Base-by-base conservation (phyloP, 2,113 vertebrate genomes). In the Nicator chloris region DNA sequence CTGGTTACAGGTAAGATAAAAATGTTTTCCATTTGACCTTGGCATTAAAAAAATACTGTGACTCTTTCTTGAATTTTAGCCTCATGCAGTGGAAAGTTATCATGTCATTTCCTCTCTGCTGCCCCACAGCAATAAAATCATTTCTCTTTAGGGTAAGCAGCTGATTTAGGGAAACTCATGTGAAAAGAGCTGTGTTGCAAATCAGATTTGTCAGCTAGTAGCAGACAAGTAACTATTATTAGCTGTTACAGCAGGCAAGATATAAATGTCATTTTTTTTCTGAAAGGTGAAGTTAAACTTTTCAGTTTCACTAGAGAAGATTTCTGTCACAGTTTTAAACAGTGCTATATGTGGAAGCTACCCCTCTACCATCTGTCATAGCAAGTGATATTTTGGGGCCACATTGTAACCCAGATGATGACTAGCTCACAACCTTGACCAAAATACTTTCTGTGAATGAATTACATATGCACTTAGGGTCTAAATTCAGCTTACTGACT, bases 211-310 rank as follows among this genome's bases (percentile, higher is more conserved):
- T 70, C 83, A 96, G 92, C 71, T 68, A 64, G 86, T 76, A 88
- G 64, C 60, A 95, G 88, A 86, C 60, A 68, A 88, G 63, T 60
- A 94, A 76, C 86, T 96, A 94, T 97, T 97, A 96, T 97, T 92
- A 97, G 75, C 53, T 90, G 8, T 84, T 97, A 93, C 63, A 96
- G 72, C 44, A 96, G 65, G 69, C 53, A 92, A 72, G 69, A 92
- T 91, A 82, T 71, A 86, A 95, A 93, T 95, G 83, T 91, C 90
- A 54, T 81, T 64, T 92, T 82, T 63, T 73, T 86, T 45, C 71
- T 90, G 70, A 83, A 93, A 95, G 90, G 82, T 93, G 88, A 96
- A 90, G 30, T 78, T 87, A 96, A 96, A 95, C 73, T 91, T 92
- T 92, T 88, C 88, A 65, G 45, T 91, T 96, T 95, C 82, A 61